Percentiles rank a stretch among this genome's conserved stretches.
Conservation (phyloP, 2,797 vertebrate genomes). For the Denticeps clupeoides region DNA sequence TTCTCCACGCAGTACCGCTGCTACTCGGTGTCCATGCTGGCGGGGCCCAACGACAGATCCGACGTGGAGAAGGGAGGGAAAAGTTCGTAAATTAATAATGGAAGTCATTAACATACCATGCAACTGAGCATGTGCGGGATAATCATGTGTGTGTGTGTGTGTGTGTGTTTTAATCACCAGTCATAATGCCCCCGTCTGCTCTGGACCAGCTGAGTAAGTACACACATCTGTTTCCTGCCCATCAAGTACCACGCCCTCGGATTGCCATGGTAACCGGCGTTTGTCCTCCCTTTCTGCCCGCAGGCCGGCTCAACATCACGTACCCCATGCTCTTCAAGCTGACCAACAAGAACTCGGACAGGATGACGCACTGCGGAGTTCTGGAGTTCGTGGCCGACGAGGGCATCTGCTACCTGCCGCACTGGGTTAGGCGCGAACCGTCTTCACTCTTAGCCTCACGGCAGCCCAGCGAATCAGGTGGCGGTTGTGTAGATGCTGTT, state of each 20-base stretch:
- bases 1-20: constrained; percentile 98
- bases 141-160: neutral
- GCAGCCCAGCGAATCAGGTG: too few species aligned
- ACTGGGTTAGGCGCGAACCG: constrained; percentile 71
- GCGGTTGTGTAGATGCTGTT: too few species aligned
- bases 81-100: constrained; percentile 56
- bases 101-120: neutral
- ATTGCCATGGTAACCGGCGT: too few species aligned
- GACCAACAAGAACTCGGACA: constrained; percentile 95
- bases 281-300: too few species aligned
- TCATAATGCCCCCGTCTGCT: constrained; percentile 97
- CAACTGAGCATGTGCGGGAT: too few species aligned
- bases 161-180: constrained; percentile 50
- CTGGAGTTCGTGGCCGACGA: constrained; percentile 97
- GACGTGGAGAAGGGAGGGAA: constrained; percentile 99
- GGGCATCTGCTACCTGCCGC: constrained; percentile 94
- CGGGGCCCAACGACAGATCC: constrained; percentile 94
- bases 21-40: constrained; percentile 96
- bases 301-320: constrained; percentile 93
- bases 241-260: too few species aligned
- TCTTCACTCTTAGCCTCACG: too few species aligned
- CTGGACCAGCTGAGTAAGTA: constrained; percentile 97
- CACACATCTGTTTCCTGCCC: too few species aligned
- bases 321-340: constrained; percentile 98
- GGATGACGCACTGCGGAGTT: constrained; percentile 95